Percentiles rank a stretch among this genome's conserved stretches.
Conservation (phyloP, 1,140 invertebrate genomes). For the Sycophaga agraensis region DNA sequence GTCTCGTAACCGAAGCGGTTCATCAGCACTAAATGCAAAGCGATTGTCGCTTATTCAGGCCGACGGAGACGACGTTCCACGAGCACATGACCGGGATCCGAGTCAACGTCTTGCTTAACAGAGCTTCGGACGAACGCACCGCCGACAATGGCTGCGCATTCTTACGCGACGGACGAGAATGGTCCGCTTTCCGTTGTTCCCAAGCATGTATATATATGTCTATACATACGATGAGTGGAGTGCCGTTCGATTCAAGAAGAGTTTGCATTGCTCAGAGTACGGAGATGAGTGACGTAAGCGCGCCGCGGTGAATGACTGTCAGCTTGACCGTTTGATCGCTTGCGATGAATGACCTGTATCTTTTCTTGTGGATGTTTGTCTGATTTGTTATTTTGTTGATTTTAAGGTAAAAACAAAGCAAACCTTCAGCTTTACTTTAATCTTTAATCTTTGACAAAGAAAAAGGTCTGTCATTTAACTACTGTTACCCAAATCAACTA, state of each 20-base stretch:
- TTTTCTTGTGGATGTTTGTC: not conserved
- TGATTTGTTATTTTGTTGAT: not conserved
- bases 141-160: slow-evolving; percentile 60
- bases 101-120: not conserved
- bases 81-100: slow-evolving; percentile 27
- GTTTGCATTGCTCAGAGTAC: no score
- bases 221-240: no score
- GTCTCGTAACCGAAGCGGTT: not conserved
- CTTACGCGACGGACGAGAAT: slow-evolving; percentile 50
- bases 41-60: not conserved
- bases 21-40: not conserved
- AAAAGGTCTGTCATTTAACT: no score
- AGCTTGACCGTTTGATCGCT: not conserved
- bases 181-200: slow-evolving; percentile 48
- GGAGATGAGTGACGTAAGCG: slow-evolving; percentile 4
- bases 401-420: not conserved
- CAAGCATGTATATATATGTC: slow-evolving; percentile 4
- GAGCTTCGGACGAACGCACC: slow-evolving; percentile 40
- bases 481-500: no score
- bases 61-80: not conserved
- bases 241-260: not conserved
- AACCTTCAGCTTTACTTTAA: not conserved
- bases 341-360: not conserved
- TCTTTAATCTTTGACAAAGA: no score
- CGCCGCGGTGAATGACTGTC: slow-evolving; percentile 22